Evolutionary conservation across 2,113 vertebrate species (phyloP).

Genomic region (Passerina amoena): DNA sequence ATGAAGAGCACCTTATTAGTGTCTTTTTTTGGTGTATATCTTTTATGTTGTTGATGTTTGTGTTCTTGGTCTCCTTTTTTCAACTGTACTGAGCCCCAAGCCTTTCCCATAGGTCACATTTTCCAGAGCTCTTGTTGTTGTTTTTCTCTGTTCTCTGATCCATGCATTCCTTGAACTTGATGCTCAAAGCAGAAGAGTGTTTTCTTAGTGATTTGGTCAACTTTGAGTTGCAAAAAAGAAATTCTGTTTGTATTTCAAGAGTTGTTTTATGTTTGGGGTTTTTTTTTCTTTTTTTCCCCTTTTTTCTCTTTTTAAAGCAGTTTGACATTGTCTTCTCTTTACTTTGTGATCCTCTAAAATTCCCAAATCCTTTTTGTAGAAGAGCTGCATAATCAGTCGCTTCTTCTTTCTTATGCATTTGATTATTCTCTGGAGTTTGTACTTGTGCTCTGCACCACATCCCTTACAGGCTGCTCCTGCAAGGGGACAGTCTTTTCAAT

Average conservation of each 20-base stretch:
- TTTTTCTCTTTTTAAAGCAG: not conserved
- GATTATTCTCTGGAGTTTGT: not conserved
- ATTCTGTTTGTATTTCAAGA: not conserved
- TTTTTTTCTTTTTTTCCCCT: rapidly evolving
- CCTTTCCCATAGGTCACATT: not conserved
- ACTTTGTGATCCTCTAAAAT: not conserved
- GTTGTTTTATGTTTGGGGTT: not conserved
- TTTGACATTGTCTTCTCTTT: not conserved
- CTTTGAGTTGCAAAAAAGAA: not conserved
- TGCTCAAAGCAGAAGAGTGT: not conserved
- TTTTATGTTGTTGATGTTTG: not conserved
- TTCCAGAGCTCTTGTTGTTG: not conserved
- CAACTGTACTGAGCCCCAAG: not conserved
- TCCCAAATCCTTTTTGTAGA: not conserved
- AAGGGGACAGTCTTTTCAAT: not conserved
- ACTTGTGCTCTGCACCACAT: not conserved
- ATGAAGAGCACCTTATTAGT: not conserved
- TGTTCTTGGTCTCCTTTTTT: not conserved
- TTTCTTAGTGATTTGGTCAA: not conserved
- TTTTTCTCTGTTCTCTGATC: not conserved
- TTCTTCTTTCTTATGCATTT: not conserved
- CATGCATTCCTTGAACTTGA: not conserved
- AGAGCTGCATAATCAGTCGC: not conserved
- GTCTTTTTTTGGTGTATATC: rapidly evolving
- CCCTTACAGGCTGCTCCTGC: not conserved